phyloP scores from a whole-genome alignment of 2,113 vertebrate genomes.

The Vulpes vulpes region DNA sequence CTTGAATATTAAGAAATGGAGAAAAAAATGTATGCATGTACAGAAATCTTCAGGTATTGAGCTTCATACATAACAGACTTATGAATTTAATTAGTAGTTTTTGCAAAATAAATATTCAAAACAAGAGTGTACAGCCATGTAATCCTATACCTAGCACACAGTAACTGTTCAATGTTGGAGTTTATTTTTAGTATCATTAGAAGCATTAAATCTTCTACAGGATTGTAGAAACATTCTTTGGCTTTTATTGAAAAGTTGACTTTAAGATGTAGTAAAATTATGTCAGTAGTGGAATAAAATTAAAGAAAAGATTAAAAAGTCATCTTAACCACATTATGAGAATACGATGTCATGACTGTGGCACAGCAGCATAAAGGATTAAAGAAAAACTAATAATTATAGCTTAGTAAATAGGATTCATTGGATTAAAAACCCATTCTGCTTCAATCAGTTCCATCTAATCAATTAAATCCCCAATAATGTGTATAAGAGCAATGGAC shows the following conservation, averaged over 20 bases:
- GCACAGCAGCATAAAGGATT: neutral
- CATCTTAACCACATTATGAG: neutral
- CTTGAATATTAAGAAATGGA: neutral
- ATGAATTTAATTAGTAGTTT: neutral
- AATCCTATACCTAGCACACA: neutral
- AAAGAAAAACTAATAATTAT: slow-evolving; percentile 6
- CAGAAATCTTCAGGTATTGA: neutral
- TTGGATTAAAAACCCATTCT: slow-evolving; percentile 50
- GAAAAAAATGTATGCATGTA: neutral
- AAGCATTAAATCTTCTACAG: neutral
- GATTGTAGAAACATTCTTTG: neutral
- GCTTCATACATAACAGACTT: neutral
- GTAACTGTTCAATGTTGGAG: neutral
- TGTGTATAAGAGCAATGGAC: neutral
- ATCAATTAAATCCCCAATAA: slow-evolving; percentile 3
- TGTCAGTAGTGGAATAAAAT: neutral
- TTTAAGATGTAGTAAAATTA: slow-evolving; percentile 22
- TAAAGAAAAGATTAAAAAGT: slow-evolving; percentile 35
- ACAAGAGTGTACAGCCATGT: neutral
- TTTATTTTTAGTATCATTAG: neutral
- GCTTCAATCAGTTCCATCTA: slow-evolving; percentile 57
- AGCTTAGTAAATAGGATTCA: slow-evolving; percentile 41
- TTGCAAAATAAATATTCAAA: slow-evolving; percentile 52
- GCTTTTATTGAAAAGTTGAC: neutral
- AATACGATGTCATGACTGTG: neutral